Evolutionary conservation across 2,113 vertebrate genomes (phyloP).

Genomic region (Xyliphius kryptos): DNA sequence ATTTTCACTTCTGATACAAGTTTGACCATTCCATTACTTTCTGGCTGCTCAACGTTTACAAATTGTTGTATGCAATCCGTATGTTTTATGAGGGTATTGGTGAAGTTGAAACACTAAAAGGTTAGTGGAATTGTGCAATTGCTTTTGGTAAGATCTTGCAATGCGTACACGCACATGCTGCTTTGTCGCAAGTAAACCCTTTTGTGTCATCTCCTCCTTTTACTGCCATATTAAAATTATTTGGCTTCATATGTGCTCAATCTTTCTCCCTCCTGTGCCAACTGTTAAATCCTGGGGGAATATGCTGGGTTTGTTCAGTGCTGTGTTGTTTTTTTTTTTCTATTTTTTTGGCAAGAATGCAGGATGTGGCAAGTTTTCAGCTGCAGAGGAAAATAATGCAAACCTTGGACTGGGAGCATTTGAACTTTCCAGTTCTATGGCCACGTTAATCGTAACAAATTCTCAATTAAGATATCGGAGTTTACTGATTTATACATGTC

Average conservation of each 20-base stretch:
- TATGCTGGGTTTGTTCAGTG: constrained; percentile 8
- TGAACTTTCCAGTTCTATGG: not conserved
- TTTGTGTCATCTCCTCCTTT: no score
- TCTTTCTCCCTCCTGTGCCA: no score
- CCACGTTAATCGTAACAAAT: no score
- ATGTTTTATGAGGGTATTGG: not conserved
- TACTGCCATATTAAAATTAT: no score
- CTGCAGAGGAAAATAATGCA: constrained; percentile 22
- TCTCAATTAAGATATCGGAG: no score
- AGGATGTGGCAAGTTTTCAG: constrained; percentile 37
- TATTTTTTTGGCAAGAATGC: constrained; percentile 44
- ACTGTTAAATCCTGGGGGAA: not conserved
- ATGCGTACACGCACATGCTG: not conserved
- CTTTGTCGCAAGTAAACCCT: not conserved
- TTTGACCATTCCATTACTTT: not conserved
- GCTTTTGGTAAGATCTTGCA: constrained; percentile 17
- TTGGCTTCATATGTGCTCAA: no score
- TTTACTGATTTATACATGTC: no score
- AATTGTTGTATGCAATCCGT: not conserved
- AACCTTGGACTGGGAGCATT: constrained; percentile 41
- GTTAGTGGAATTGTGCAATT: constrained; percentile 4
- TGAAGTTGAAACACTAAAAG: not conserved
- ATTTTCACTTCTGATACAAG: not conserved
- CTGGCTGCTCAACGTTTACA: not conserved
- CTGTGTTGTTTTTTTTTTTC: no score